These are phyloP conservation scores for Geodia barretti DNA, from an alignment of 37 sponge, comb jelly and placozoan genomes.

Conservation along the genomic window DNA sequence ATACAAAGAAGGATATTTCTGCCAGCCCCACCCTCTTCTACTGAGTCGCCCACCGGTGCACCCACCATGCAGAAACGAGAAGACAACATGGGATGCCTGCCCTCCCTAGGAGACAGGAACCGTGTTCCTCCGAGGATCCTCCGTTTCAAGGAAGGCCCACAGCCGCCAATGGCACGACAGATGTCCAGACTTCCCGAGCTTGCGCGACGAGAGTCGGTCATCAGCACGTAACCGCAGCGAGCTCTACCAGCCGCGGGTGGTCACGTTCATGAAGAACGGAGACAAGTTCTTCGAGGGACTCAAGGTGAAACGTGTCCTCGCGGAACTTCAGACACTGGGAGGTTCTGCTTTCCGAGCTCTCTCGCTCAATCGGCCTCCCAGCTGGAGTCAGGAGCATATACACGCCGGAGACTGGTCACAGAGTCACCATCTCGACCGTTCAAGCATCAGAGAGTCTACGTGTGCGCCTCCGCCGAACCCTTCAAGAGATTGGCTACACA, in stretches of 20 bases:
- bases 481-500: too few species aligned
- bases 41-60: not conserved
- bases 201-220: slow-evolving; percentile 8
- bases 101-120: not conserved
- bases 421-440: slow-evolving; percentile 44
- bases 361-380: slow-evolving; percentile 54
- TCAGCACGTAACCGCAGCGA: not conserved
- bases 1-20: too few species aligned
- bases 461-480: slow-evolving; percentile 59
- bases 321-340: slow-evolving; percentile 49
- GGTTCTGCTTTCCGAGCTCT: slow-evolving; percentile 58
- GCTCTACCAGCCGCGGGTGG: slow-evolving; percentile 38
- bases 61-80: slow-evolving; percentile 3
- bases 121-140: not conserved
- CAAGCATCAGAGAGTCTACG: slow-evolving; percentile 59
- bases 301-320: slow-evolving; percentile 45
- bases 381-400: slow-evolving; percentile 62
- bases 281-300: slow-evolving; percentile 71
- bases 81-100: not conserved
- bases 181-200: slow-evolving; percentile 11
- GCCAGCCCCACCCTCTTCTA: slow-evolving; percentile 16
- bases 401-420: slow-evolving; percentile 51
- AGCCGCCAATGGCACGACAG: too few species aligned
- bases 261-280: slow-evolving; percentile 70
- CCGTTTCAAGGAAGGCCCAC: not conserved